Evolutionary conservation across 64 coral and sea anemone genomes (phyloP).

Genomic region (Montipora capricornis): DNA sequence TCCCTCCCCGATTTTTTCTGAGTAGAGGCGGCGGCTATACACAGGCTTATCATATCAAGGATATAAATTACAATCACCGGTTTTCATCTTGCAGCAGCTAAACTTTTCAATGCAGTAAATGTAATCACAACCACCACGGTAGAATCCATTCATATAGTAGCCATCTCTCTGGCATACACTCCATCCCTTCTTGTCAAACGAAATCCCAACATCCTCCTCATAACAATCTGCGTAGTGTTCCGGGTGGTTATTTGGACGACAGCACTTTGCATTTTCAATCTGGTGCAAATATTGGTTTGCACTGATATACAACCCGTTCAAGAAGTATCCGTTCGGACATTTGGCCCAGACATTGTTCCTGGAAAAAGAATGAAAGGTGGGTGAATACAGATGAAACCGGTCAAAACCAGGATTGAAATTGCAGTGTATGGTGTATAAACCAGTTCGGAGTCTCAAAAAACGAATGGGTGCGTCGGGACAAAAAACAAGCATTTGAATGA

Average conservation of each 20-base stretch:
- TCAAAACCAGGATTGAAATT: too few species aligned
- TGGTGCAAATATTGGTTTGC: background rate
- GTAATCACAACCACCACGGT: background rate
- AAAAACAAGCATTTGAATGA: too few species aligned
- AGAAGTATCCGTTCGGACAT: background rate
- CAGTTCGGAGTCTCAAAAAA: too few species aligned
- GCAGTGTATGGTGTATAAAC: too few species aligned
- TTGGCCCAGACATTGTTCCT: background rate
- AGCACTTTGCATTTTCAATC: conserved; percentile 20
- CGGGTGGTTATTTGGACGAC: background rate
- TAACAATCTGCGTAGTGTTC: conserved; percentile 21
- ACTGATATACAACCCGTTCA: background rate
- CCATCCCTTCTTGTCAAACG: conserved; percentile 12
- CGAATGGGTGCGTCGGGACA: too few species aligned
- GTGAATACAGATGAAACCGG: too few species aligned
- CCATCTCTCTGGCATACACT: background rate
- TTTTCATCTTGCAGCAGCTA: conserved; percentile 28
- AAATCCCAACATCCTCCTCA: background rate
- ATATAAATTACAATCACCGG: background rate
- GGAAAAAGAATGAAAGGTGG: background rate
- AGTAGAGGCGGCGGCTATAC: too few species aligned
- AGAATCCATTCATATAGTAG: conserved; percentile 37
- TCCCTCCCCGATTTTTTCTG: too few species aligned
- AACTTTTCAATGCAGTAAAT: conserved; percentile 42
- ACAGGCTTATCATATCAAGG: background rate